A percentile compares a stretch with the other conserved stretches of the same genome.
These are phyloP conservation scores for Apis florea DNA, from an alignment of 1,140 invertebrate genomes.

Conservation along the genomic window DNA sequence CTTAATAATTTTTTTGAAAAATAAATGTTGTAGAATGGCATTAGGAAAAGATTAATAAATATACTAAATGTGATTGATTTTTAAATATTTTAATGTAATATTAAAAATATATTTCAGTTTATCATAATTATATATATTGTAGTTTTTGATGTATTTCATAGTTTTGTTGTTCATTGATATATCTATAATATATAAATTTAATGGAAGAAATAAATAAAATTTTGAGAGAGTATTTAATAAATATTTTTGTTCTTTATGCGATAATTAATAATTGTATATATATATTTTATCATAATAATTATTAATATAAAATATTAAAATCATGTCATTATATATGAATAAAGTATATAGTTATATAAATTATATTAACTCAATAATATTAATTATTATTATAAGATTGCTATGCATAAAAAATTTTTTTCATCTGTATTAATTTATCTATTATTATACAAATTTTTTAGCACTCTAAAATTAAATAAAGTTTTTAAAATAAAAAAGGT, in stretches of 20 bases:
- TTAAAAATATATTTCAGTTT: background rate
- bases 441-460: slow-evolving; percentile 4
- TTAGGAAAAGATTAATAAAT: background rate
- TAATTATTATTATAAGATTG: slow-evolving; percentile 15
- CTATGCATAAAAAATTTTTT: background rate
- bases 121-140: background rate
- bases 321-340: slow-evolving; percentile 3
- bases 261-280: background rate
- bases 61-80: background rate
- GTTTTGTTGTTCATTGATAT: slow-evolving; percentile 14
- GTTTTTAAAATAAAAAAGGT: background rate
- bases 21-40: background rate
- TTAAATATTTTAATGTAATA: slow-evolving; percentile 8
- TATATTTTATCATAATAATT: slow-evolving; percentile 39
- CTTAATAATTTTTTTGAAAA: background rate
- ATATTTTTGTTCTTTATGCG: slow-evolving; percentile 35
- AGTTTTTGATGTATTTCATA: slow-evolving; percentile 16
- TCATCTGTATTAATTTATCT: background rate
- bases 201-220: slow-evolving; percentile 31
- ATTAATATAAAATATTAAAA: slow-evolving; percentile 44
- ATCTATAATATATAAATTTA: slow-evolving; percentile 13
- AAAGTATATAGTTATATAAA: slow-evolving; percentile 17
- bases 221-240: slow-evolving; percentile 42
- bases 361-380: slow-evolving; percentile 20
- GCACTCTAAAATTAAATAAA: background rate